Evolutionary conservation across 2,797 vertebrate species (phyloP).

Genomic region (Sarcoramphus papa): DNA sequence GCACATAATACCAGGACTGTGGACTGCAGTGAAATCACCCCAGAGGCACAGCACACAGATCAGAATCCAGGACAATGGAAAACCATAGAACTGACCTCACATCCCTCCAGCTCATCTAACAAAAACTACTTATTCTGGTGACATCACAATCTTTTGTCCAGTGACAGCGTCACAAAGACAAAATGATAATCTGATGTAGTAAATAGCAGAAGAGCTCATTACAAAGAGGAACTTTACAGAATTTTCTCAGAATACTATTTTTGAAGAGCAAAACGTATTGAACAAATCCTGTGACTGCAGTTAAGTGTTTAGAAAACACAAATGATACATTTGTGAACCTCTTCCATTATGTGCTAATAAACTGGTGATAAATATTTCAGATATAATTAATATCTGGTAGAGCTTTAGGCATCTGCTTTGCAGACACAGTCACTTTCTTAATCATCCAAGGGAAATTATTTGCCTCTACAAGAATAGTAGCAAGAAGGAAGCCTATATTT

Average conservation of each 20-base stretch:
- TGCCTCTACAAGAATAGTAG: not conserved
- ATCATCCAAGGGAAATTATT: not conserved
- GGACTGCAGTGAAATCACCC: not conserved
- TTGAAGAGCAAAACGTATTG: not conserved
- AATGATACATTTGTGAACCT: not conserved
- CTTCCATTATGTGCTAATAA: not conserved
- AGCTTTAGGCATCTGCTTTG: not conserved
- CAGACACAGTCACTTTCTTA: not conserved
- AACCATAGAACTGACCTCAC: not conserved
- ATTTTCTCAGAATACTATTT: not conserved
- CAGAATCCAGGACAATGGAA: not conserved
- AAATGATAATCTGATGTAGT: not conserved
- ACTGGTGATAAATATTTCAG: not conserved
- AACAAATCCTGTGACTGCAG: not conserved
- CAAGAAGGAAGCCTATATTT: not conserved
- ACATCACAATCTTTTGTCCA: not conserved
- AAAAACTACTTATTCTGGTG: not conserved
- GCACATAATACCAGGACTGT: not conserved
- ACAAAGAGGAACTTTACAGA: not conserved
- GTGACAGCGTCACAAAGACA: not conserved
- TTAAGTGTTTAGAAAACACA: not conserved
- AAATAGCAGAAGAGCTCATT: not conserved
- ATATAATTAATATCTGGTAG: not conserved
- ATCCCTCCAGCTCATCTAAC: not conserved
- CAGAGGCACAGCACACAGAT: not conserved